Conservation (phyloP, 1,140 invertebrate genomes). For the Ceratina australensis region DNA sequence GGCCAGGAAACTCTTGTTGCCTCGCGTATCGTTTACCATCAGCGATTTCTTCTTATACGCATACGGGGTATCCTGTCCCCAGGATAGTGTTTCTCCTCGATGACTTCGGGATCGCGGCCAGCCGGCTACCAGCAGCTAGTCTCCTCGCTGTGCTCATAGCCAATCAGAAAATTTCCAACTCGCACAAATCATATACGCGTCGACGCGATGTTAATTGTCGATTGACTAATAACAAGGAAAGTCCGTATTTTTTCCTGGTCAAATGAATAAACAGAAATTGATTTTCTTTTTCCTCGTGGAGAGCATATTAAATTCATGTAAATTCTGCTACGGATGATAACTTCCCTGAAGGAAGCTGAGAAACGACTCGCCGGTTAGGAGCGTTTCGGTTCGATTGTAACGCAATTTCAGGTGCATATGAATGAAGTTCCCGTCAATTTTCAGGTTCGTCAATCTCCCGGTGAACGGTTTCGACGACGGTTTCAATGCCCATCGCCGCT, state of each 20-base stretch:
- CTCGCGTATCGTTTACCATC: slow-evolving; percentile 71
- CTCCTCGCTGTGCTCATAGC: neutral
- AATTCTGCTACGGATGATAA: neutral
- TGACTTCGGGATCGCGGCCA: slow-evolving; percentile 46
- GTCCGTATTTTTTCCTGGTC: no score
- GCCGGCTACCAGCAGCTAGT: neutral
- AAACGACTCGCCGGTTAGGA: no score
- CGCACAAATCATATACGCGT: no score
- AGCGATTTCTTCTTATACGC: slow-evolving; percentile 71
- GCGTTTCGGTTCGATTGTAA: neutral
- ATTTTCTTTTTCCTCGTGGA: no score
- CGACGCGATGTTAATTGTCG: no score
- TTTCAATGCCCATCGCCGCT: slow-evolving; percentile 50
- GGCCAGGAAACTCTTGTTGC: slow-evolving; percentile 67
- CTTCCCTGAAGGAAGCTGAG: neutral
- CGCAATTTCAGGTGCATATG: neutral
- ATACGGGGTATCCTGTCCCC: slow-evolving; percentile 66
- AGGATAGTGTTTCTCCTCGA: slow-evolving; percentile 68
- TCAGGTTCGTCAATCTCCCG: slow-evolving; percentile 28
- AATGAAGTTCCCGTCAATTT: neutral
- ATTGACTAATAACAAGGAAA: no score
- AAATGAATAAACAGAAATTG: no score
- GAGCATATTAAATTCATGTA: neutral
- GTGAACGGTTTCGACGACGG: slow-evolving; percentile 20
- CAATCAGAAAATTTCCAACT: neutral